Conservation (phyloP, 1,140 invertebrate genomes). For the Pristionchus pacificus region DNA sequence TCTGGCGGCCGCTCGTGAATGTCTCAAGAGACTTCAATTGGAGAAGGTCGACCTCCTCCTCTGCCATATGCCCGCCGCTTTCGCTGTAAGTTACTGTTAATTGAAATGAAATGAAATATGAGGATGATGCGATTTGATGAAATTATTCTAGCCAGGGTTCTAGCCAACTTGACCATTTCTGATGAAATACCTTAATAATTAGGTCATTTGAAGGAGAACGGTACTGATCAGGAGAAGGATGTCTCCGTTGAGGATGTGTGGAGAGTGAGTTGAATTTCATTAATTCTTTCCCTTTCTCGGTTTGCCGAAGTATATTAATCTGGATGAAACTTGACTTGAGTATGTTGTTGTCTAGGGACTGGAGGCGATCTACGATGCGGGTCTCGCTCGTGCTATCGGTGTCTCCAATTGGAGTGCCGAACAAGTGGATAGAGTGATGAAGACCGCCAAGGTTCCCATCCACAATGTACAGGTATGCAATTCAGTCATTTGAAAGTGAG, state of each 20-base stretch:
- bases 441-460: conserved; percentile 37
- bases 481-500: too few species aligned
- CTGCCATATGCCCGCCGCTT: conserved; percentile 27
- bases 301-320: neutral
- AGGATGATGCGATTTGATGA: too few species aligned
- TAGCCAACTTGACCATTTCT: too few species aligned
- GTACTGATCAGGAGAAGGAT: conserved; percentile 4
- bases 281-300: conserved; percentile 1
- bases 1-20: conserved; percentile 21
- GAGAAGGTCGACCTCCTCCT: conserved; percentile 43
- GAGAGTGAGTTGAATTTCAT: neutral
- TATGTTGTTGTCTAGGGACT: conserved; percentile 3
- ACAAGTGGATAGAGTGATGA: conserved; percentile 30
- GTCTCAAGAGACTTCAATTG: conserved; percentile 31
- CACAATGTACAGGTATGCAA: conserved; percentile 41
- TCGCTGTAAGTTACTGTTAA: too few species aligned
- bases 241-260: conserved; percentile 13
- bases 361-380: conserved; percentile 22
- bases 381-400: conserved; percentile 33
- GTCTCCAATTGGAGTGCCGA: conserved; percentile 38
- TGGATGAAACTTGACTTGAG: neutral
- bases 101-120: too few species aligned
- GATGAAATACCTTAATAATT: too few species aligned
- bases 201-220: too few species aligned
- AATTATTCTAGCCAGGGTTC: too few species aligned